Evolutionary conservation across 2,888 invertebrate genomes (phyloP).

Genomic region (Tryphoninae sp.): DNA sequence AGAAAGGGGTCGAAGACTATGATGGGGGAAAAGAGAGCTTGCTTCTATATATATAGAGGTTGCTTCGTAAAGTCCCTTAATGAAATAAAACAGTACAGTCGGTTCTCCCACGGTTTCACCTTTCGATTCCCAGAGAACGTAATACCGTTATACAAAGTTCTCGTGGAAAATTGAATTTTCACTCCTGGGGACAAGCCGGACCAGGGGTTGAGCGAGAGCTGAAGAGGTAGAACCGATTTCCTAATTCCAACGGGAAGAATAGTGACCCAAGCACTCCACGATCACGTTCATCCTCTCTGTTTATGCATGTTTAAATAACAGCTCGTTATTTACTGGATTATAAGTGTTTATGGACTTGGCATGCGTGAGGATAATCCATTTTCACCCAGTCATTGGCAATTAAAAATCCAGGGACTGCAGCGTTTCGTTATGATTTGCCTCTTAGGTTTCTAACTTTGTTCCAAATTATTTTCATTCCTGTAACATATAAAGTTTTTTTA

Average conservation of each 20-base stretch:
- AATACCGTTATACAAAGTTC: conserved; percentile 42
- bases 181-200: background rate
- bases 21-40: background rate
- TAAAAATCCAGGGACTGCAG: too few relatives aligned
- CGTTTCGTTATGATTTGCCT: too few relatives aligned
- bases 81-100: conserved; percentile 28
- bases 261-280: background rate
- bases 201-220: background rate
- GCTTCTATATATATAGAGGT: background rate
- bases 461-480: too few relatives aligned
- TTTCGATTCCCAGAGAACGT: conserved; percentile 18
- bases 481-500: too few relatives aligned
- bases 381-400: too few relatives aligned
- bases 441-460: too few relatives aligned
- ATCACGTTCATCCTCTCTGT: too few relatives aligned
- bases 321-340: background rate
- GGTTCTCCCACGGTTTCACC: conserved; percentile 9
- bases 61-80: conserved; percentile 25
- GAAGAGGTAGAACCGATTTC: conserved; percentile 11
- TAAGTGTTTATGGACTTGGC: too few relatives aligned
- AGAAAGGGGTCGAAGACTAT: too few relatives aligned
- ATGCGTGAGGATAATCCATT: too few relatives aligned
- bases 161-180: conserved; percentile 32
- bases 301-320: background rate
- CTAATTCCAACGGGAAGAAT: conserved; percentile 28